Conservation (phyloP, 2,113 vertebrate genomes). For the Melanerpes formicivorus region DNA sequence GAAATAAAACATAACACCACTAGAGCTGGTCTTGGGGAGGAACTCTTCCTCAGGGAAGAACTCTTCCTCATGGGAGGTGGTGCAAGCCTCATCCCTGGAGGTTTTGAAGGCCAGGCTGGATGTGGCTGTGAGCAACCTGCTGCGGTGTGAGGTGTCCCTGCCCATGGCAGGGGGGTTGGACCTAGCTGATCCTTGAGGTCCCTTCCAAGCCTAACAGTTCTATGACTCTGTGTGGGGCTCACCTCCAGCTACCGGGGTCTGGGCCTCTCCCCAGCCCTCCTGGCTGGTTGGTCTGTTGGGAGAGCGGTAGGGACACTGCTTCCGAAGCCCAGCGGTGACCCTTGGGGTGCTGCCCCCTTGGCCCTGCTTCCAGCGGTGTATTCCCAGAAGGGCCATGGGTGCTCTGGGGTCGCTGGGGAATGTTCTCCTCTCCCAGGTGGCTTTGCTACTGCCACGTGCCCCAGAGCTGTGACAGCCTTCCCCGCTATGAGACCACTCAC, state of each 20-base stretch:
- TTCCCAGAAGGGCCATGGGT: not conserved
- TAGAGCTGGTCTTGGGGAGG: too few relatives aligned
- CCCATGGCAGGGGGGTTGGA: too few relatives aligned
- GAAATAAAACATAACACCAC: too few relatives aligned
- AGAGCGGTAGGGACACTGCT: not conserved
- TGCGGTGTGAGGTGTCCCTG: too few relatives aligned
- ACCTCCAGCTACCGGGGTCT: accelerated
- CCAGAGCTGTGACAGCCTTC: conserved; percentile 96
- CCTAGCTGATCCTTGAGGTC: too few relatives aligned
- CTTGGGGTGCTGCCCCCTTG: accelerated
- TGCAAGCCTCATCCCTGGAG: too few relatives aligned
- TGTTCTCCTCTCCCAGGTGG: conserved; percentile 79
- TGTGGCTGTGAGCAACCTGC: too few relatives aligned
- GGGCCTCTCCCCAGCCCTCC: not conserved
- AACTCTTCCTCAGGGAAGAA: too few relatives aligned
- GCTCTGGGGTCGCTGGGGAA: not conserved
- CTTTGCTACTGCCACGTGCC: conserved; percentile 98
- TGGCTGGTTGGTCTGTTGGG: not conserved
- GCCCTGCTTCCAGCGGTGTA: not conserved
- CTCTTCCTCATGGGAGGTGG: too few relatives aligned
- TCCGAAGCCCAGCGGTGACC: accelerated
- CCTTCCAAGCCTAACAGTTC: too few relatives aligned
- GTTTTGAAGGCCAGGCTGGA: too few relatives aligned
- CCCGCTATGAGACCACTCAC: conserved; percentile 95
- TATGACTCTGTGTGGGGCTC: not conserved